These are phyloP conservation scores for Philypnodon macrostomus DNA, from an alignment of 2,797 vertebrate species.

Conservation along the genomic window DNA sequence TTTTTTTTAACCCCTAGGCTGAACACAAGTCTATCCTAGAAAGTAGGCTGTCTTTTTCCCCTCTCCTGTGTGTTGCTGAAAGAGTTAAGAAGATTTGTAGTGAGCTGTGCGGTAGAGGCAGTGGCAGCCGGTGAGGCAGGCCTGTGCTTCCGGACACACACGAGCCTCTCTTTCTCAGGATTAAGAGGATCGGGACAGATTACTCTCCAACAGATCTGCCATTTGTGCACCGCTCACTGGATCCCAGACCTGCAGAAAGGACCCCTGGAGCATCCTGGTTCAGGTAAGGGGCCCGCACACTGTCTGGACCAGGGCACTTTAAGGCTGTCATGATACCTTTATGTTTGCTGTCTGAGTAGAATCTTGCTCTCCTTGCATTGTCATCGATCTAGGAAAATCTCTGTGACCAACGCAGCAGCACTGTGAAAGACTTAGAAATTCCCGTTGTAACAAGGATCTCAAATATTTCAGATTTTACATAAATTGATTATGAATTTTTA, in stretches of 20 bases:
- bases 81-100: slow-evolving; percentile 78
- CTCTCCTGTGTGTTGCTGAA: slow-evolving; percentile 32
- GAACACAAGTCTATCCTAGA: too few species aligned
- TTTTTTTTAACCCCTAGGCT: too few species aligned
- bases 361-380: too few species aligned
- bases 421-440: too few species aligned
- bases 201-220: slow-evolving; percentile 46
- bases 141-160: slow-evolving; percentile 54
- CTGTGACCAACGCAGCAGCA: too few species aligned
- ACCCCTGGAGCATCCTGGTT: not conserved
- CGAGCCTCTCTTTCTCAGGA: slow-evolving; percentile 65
- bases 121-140: slow-evolving; percentile 52
- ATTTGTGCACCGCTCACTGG: slow-evolving; percentile 7
- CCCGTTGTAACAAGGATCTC: too few species aligned
- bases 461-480: too few species aligned
- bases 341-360: too few species aligned
- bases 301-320: not conserved
- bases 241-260: slow-evolving; percentile 15
- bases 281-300: slow-evolving; percentile 34
- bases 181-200: slow-evolving; percentile 81
- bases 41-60: too few species aligned
- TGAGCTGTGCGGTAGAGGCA: slow-evolving; percentile 30
- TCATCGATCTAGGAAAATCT: too few species aligned
- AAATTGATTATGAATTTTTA: too few species aligned
- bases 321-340: too few species aligned